These are phyloP conservation scores for Heliocidaris tuberculata DNA, from an alignment of 35 echinoderm and acorn worm genomes.

Conservation along the genomic window DNA sequence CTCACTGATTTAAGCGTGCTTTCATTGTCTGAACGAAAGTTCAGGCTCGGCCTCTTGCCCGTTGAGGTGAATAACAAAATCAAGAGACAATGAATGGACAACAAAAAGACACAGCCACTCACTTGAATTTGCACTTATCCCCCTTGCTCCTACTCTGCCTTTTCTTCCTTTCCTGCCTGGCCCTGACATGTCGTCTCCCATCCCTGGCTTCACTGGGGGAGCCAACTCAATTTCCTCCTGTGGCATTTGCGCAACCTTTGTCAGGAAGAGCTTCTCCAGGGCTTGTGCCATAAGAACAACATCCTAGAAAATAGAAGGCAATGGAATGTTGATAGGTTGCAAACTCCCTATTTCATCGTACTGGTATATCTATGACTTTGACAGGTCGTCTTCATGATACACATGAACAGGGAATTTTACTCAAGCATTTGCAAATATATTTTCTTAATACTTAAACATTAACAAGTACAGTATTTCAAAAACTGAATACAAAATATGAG, in stretches of 20 bases:
- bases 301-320: constrained; percentile 71
- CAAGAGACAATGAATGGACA: background rate
- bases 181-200: constrained; percentile 41
- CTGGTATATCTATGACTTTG: too few species aligned
- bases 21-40: background rate
- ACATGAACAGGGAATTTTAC: too few species aligned
- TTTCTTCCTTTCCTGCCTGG: constrained; percentile 55
- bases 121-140: constrained; percentile 47
- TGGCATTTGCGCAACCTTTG: constrained; percentile 94
- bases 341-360: too few species aligned
- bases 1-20: background rate
- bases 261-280: constrained; percentile 92
- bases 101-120: background rate
- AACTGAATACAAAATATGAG: too few species aligned
- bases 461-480: too few species aligned
- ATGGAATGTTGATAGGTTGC: background rate
- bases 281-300: constrained; percentile 99
- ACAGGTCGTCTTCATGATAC: too few species aligned
- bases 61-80: background rate
- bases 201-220: constrained; percentile 84
- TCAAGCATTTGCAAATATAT: too few species aligned
- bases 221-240: constrained; percentile 93
- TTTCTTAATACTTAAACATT: too few species aligned
- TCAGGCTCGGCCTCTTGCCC: background rate
- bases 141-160: constrained; percentile 48